These are phyloP conservation scores for Cheilosia impressa DNA, from an alignment of 2,888 invertebrate species.

Conservation along the genomic window DNA sequence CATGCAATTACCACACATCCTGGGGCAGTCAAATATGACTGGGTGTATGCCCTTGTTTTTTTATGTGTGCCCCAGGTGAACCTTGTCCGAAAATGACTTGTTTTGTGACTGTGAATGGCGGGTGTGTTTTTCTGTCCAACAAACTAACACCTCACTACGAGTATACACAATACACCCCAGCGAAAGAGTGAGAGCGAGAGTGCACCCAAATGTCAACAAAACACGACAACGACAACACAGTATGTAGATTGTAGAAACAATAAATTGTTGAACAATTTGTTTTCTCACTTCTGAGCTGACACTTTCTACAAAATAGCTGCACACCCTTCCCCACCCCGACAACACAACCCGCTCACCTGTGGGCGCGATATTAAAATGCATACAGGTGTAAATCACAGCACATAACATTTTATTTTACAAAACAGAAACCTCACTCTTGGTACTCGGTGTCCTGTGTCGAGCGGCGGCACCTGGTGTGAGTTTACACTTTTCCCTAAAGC, in stretches of 20 bases:
- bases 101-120: slow-evolving; percentile 16
- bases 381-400: slow-evolving; percentile 51
- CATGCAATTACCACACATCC: slow-evolving; percentile 21
- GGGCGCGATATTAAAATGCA: not conserved
- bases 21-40: not conserved
- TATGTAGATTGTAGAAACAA: slow-evolving; percentile 28
- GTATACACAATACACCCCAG: not conserved
- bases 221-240: not conserved
- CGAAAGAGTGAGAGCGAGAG: not conserved
- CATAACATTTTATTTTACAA: slow-evolving; percentile 60
- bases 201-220: not conserved
- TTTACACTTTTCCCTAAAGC: not conserved
- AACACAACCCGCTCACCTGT: not conserved
- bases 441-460: slow-evolving; percentile 4
- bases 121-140: slow-evolving; percentile 45
- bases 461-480: not conserved
- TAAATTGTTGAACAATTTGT: slow-evolving; percentile 73
- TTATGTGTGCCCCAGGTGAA: slow-evolving; percentile 46
- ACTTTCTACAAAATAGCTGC: slow-evolving; percentile 17
- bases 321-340: not conserved
- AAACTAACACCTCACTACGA: slow-evolving; percentile 32
- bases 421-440: slow-evolving; percentile 1
- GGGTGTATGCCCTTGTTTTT: not conserved
- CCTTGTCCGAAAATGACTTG: slow-evolving; percentile 18
- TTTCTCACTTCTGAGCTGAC: slow-evolving; percentile 51